Conservation (phyloP, 2,888 invertebrate species). For the Dolichomitus sp. region DNA sequence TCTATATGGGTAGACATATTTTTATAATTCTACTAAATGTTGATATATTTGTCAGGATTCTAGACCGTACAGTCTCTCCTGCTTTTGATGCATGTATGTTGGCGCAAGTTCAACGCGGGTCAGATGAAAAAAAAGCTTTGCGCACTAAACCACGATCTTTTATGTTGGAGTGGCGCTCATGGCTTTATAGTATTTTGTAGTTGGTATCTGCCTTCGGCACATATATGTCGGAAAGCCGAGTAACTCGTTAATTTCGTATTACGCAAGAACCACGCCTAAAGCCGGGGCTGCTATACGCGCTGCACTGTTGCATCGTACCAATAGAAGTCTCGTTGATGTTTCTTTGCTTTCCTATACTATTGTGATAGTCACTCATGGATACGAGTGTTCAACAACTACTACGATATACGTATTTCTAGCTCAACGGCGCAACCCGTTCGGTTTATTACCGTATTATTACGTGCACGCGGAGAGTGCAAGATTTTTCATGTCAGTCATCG, state of each 20-base stretch:
- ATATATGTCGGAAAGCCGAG: slow-evolving; percentile 48
- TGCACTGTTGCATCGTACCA: slow-evolving; percentile 59
- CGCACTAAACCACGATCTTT: slow-evolving; percentile 15
- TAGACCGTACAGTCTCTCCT: not conserved
- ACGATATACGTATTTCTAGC: slow-evolving; percentile 45
- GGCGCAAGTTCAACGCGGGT: not conserved
- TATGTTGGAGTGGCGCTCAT: slow-evolving; percentile 1
- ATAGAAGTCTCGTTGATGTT: slow-evolving; percentile 60
- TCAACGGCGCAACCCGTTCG: slow-evolving; percentile 66
- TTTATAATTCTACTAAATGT: not conserved
- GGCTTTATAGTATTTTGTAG: not conserved
- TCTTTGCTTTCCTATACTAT: slow-evolving; percentile 53
- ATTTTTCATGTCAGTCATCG: slow-evolving; percentile 61
- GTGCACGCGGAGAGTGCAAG: slow-evolving; percentile 63
- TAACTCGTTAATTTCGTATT: slow-evolving; percentile 69
- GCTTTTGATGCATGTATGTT: not conserved
- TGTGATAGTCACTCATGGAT: slow-evolving; percentile 16
- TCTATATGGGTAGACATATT: too few relatives aligned
- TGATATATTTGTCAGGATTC: not conserved
- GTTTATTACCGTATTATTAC: slow-evolving; percentile 72
- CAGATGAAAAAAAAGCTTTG: slow-evolving; percentile 10
- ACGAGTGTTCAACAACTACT: slow-evolving; percentile 36
- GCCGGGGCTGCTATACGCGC: slow-evolving; percentile 67
- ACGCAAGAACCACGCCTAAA: slow-evolving; percentile 82
- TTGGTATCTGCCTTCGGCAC: slow-evolving; percentile 4